Conservation (phyloP, 1,140 invertebrate species). For the Zaprionus kolodkinae region DNA sequence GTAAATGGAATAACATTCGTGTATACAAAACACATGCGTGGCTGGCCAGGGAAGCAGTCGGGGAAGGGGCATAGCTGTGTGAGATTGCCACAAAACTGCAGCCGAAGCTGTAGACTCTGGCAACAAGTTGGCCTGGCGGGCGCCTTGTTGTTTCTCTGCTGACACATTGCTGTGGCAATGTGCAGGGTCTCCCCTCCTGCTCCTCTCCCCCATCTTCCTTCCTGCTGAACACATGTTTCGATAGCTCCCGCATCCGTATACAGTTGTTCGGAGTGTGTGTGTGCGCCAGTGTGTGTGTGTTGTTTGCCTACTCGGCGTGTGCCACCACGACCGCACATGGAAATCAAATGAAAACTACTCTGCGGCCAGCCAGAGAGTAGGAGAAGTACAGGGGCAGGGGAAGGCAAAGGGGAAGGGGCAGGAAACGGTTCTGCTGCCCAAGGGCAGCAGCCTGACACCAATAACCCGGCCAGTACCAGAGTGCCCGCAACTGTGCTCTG, state of each 20-base stretch:
- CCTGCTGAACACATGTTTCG: constrained; percentile 27
- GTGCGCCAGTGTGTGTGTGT: constrained; percentile 4
- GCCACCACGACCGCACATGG: constrained; percentile 40
- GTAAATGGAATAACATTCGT: constrained; percentile 51
- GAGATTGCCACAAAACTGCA: constrained; percentile 31
- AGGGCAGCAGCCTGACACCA: constrained; percentile 46
- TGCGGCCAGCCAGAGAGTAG: background rate
- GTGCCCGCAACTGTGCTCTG: background rate
- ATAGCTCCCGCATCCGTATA: constrained; percentile 16
- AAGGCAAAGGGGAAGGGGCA: background rate
- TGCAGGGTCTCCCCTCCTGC: background rate
- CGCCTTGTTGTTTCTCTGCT: constrained; percentile 6
- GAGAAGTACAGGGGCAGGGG: background rate
- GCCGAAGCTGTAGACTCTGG: constrained; percentile 17
- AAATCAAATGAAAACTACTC: constrained; percentile 50
- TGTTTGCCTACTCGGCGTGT: constrained; percentile 36
- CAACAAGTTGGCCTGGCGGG: constrained; percentile 47
- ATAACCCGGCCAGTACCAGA: background rate
- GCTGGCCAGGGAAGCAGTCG: constrained; percentile 8
- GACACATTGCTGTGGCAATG: constrained; percentile 44
- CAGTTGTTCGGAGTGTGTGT: background rate
- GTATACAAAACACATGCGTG: constrained; percentile 27
- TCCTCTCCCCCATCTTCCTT: background rate
- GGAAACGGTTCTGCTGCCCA: constrained; percentile 1
- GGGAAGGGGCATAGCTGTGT: background rate